These are phyloP conservation scores for Solenodon paradoxus DNA, from an alignment of 2,113 vertebrate species.

Conservation along the genomic window DNA sequence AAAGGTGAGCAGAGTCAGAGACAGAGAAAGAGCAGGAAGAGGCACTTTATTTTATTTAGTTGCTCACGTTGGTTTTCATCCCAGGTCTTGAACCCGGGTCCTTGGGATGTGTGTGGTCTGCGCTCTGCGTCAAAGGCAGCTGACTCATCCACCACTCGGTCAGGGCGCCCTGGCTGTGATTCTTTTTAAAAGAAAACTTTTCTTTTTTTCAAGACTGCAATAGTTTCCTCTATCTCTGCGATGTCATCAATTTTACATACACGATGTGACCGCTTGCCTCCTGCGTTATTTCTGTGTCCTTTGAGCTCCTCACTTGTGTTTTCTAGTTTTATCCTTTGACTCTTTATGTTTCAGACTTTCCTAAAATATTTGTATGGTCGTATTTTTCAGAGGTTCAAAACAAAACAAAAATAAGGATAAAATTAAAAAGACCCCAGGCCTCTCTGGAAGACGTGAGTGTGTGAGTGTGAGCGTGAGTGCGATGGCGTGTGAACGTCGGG, in stretches of 20 bases:
- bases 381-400: not conserved
- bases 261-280: not conserved
- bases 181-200: too few relatives aligned
- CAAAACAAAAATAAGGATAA: not conserved
- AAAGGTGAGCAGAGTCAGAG: too few relatives aligned
- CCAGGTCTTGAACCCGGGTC: too few relatives aligned
- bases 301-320: not conserved
- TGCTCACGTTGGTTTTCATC: too few relatives aligned
- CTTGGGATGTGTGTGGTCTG: too few relatives aligned
- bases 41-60: too few relatives aligned
- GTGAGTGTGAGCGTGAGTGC: too few relatives aligned
- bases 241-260: not conserved
- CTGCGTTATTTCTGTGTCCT: not conserved
- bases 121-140: too few relatives aligned
- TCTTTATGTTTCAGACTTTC: not conserved
- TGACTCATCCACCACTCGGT: too few relatives aligned
- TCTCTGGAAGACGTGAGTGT: fast-evolving
- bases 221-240: not conserved
- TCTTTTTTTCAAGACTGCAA: not conserved
- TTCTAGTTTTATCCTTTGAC: not conserved
- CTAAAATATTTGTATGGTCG: not conserved
- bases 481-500: too few relatives aligned
- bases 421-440: not conserved
- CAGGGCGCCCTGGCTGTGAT: too few relatives aligned
- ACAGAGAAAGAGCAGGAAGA: too few relatives aligned